A percentile compares a stretch with the other conserved stretches of the same genome.
phyloP scores from a whole-genome alignment of 64 coral and sea anemone genomes.

The Actinia tenebrosa region DNA sequence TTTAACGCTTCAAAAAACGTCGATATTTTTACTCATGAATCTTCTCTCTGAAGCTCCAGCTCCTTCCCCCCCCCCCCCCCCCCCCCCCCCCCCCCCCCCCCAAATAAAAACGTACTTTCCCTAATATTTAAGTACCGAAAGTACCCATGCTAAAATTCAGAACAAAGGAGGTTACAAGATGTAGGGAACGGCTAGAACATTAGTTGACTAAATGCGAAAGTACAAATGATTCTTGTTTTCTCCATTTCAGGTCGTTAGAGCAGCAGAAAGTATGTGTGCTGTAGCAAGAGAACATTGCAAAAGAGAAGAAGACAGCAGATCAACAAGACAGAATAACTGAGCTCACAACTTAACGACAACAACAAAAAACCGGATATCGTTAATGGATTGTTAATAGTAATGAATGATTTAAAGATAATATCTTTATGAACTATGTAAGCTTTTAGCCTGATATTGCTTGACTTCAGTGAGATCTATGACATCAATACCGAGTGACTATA shows the following conservation, averaged over 20 bases:
- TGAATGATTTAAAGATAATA: not conserved
- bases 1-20: no score
- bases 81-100: no score
- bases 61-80: no score
- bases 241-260: not conserved
- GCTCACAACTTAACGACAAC: not conserved
- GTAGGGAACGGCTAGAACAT: no score
- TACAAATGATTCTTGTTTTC: no score
- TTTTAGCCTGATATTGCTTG: not conserved
- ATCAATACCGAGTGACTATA: not conserved
- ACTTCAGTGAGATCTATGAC: not conserved
- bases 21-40: no score
- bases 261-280: not conserved
- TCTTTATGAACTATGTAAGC: not conserved
- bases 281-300: not conserved
- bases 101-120: no score
- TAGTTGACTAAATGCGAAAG: no score
- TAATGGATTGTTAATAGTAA: not conserved
- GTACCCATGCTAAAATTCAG: no score
- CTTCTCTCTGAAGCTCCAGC: no score
- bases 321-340: slow-evolving; percentile 1
- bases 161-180: no score
- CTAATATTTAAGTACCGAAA: no score
- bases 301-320: not conserved
- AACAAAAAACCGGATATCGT: not conserved